Percentiles rank a stretch among this genome's conserved stretches.
Evolutionary conservation across 2,888 invertebrate genomes (phyloP).

Genomic region (Punctoribates punctum): DNA sequence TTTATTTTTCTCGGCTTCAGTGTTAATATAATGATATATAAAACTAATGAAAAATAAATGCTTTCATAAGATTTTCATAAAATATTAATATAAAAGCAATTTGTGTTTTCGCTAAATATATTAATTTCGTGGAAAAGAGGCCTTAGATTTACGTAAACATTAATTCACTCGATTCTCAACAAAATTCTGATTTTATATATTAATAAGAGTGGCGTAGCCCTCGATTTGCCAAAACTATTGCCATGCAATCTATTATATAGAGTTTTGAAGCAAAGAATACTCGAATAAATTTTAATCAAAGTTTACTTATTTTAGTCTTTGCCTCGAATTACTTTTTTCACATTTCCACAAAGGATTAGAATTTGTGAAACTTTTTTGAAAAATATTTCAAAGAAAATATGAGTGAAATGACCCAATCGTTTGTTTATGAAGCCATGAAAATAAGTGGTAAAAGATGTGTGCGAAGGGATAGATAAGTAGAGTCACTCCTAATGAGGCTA

Average conservation of each 20-base stretch:
- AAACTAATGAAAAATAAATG: not conserved
- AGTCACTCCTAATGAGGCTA: slow-evolving; percentile 7
- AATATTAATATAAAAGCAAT: not conserved
- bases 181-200: too few relatives aligned
- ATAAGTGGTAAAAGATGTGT: slow-evolving; percentile 19
- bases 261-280: too few relatives aligned
- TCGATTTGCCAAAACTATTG: too few relatives aligned
- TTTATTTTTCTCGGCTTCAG: not conserved
- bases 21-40: not conserved
- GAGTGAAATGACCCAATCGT: not conserved
- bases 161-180: not conserved
- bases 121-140: too few relatives aligned
- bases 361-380: not conserved
- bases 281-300: too few relatives aligned
- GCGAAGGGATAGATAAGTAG: slow-evolving; percentile 32
- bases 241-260: too few relatives aligned
- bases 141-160: not conserved
- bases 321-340: too few relatives aligned
- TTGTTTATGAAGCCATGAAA: slow-evolving; percentile 13
- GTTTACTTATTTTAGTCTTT: too few relatives aligned
- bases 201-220: too few relatives aligned
- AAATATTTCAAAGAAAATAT: not conserved
- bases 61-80: not conserved
- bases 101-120: not conserved
- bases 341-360: too few relatives aligned